phyloP scores from a whole-genome alignment of 2,888 invertebrate species.

The Resseliella maxima region DNA sequence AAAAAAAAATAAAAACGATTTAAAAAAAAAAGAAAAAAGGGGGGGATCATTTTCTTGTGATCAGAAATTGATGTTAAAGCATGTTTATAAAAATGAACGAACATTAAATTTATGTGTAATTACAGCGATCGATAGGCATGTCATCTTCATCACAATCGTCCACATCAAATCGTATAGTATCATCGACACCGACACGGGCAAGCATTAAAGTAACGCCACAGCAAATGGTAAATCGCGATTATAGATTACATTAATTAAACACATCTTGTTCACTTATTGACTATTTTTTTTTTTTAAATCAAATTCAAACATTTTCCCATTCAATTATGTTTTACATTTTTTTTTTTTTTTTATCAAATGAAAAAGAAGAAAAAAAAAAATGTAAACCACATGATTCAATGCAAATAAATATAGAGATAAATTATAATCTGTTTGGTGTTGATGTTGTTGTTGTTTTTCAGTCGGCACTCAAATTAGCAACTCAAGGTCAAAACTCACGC shows the following conservation, averaged over 20 bases:
- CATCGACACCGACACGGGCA: not conserved
- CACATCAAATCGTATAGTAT: not conserved
- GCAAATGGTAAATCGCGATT: constrained; percentile 55
- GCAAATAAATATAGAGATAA: too few species aligned
- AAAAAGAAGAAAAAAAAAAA: too few species aligned
- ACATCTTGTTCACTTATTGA: too few species aligned
- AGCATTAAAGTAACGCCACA: constrained; percentile 28
- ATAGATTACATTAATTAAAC: too few species aligned
- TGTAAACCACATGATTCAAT: too few species aligned
- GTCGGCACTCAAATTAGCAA: constrained; percentile 9
- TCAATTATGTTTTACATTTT: too few species aligned
- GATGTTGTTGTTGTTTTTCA: not conserved
- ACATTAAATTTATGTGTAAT: not conserved
- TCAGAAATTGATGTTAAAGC: too few species aligned
- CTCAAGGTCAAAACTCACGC: constrained; percentile 36
- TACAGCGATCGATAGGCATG: not conserved
- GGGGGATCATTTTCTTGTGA: not conserved
- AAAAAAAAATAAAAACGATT: too few species aligned
- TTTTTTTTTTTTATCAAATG: not conserved
- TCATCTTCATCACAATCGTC: constrained; percentile 39
- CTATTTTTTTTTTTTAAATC: too few species aligned
- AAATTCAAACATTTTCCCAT: too few species aligned
- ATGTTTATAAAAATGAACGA: too few species aligned
- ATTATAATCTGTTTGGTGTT: not conserved
- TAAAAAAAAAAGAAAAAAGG: too few species aligned